Evolutionary conservation across 2,888 invertebrate genomes (phyloP), one percentile per base, ranked within the genome.

Genomic region (Ormyrus pomaceus): DNA sequence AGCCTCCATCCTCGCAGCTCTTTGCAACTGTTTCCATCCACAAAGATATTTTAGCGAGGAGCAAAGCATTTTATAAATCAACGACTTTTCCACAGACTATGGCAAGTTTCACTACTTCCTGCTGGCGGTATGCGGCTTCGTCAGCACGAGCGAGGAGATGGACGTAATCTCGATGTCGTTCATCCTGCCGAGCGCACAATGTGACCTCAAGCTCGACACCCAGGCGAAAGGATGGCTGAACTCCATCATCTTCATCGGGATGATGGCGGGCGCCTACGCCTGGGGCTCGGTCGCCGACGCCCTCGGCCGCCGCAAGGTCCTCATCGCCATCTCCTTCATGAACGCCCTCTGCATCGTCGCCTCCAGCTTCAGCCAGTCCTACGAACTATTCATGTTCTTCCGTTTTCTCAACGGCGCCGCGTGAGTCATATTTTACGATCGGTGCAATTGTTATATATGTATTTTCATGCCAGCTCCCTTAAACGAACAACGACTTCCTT

Each of bases 111-210:
- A 98, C 92, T 96, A 96, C 92, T 93, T 96, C 88, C 93, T 98
- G 90, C 92, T 98, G 93, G 95, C 95, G 90, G 95, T 98, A 91
- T 97, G 97, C 92, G 97, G 98, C 86, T 96, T 97, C 92, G 97
- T 97, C 91, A 96, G 96, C 92, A 96, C 96, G 85, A 97, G 97
- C 91, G 97, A 98, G 93, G 97, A 97, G 93, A 97, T 98, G 95
- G 97, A 97, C 92, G 97, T 97, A 92, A 96, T 98, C 89, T 96
- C 96, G 87, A 96, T 98, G 95, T 97, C 97, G 85, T 98, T 97
- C 93, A 96, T 98, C 91, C 92, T 98, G 83, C 97, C 97, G 65
- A 96, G 97, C 87, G 97, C 97, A 84, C 96, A 97, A 92, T 97
- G 97, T 93, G 98, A 98, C 93, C 93, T 98, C 91, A 92, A 95